These are phyloP conservation scores for Thyatira batis DNA, from an alignment of 2,888 invertebrate genomes.

Conservation along the genomic window DNA sequence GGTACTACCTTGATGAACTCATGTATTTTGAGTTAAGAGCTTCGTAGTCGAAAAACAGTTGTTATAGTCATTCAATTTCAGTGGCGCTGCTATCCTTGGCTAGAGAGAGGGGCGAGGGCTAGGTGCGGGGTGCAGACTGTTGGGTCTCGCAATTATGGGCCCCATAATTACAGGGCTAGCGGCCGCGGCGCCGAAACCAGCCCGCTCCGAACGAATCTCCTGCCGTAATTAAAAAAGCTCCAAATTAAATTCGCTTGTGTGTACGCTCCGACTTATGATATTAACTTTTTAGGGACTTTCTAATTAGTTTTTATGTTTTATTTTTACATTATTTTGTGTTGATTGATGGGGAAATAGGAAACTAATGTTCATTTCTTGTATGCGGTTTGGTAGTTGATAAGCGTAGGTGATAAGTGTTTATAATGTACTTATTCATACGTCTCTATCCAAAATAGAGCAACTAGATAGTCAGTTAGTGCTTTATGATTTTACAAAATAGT, in stretches of 20 bases:
- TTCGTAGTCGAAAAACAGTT: slow-evolving; percentile 8
- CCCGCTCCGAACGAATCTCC: slow-evolving; percentile 70
- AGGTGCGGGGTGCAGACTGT: slow-evolving; percentile 56
- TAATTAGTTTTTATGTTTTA: slow-evolving; percentile 69
- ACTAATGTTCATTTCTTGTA: slow-evolving; percentile 9
- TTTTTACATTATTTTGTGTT: slow-evolving; percentile 41
- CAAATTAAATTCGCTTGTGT: slow-evolving; percentile 82
- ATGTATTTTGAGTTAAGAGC: too few relatives aligned
- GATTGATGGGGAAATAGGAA: slow-evolving; percentile 56
- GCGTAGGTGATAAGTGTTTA: neutral
- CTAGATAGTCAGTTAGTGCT: neutral
- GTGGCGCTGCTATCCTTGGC: slow-evolving; percentile 52
- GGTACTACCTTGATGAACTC: too few relatives aligned
- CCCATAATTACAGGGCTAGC: slow-evolving; percentile 81
- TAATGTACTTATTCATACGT: neutral
- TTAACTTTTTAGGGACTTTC: slow-evolving; percentile 80
- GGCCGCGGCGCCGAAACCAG: slow-evolving; percentile 76
- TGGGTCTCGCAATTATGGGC: slow-evolving; percentile 77
- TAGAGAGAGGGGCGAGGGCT: slow-evolving; percentile 49
- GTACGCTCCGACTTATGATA: slow-evolving; percentile 75
- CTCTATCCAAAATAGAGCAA: too few relatives aligned
- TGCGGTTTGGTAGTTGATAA: neutral
- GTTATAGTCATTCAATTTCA: slow-evolving; percentile 48
- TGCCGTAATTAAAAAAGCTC: slow-evolving; percentile 81
- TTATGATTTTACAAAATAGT: neutral